Evolutionary conservation across 2,797 vertebrate genomes (phyloP).

Genomic region (Gephyroberyx darwinii): DNA sequence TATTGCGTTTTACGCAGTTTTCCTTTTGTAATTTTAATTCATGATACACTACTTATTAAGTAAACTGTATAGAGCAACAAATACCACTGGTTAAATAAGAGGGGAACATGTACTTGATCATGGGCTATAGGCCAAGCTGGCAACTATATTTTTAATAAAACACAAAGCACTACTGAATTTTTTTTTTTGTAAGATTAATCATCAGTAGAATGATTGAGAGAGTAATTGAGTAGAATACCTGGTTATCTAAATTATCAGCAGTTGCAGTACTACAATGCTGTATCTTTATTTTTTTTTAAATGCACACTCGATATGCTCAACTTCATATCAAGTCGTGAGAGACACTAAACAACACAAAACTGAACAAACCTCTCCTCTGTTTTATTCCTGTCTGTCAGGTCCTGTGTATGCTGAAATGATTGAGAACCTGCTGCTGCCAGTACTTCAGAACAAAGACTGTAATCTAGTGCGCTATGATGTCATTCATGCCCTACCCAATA

Average conservation of each 20-base stretch:
- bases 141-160: too few species aligned
- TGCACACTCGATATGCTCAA: too few species aligned
- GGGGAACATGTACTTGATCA: background rate
- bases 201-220: too few species aligned
- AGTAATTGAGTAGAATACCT: too few species aligned
- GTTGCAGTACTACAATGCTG: too few species aligned
- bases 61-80: background rate
- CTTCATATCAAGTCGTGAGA: too few species aligned
- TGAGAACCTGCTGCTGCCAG: slow-evolving; percentile 94
- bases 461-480: slow-evolving; percentile 97
- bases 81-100: background rate
- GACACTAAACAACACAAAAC: background rate
- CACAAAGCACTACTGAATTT: too few species aligned
- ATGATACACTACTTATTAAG: background rate
- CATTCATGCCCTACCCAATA: slow-evolving; percentile 97
- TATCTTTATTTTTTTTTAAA: too few species aligned
- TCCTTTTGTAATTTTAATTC: background rate
- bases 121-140: too few species aligned
- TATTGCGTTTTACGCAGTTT: background rate
- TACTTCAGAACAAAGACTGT: slow-evolving; percentile 96
- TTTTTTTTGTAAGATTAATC: too few species aligned
- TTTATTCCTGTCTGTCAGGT: slow-evolving; percentile 76
- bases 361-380: background rate
- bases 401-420: slow-evolving; percentile 99
- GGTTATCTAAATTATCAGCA: too few species aligned